Conservation (phyloP, 2,888 invertebrate species). For the Lamproptera curius region DNA sequence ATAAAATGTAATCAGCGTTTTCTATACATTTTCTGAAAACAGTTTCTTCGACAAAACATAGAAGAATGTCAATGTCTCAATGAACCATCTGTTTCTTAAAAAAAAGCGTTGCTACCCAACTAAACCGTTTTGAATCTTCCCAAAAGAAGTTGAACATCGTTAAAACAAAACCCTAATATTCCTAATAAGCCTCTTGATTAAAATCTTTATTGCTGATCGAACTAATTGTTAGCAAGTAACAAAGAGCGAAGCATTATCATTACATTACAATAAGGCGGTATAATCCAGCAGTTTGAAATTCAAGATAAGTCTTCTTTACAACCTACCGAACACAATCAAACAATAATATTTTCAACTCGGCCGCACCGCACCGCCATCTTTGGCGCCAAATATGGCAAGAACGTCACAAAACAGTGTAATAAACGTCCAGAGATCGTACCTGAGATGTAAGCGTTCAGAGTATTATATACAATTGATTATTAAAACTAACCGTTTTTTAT, state of each 20-base stretch:
- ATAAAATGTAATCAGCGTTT: no score
- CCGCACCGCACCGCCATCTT: constrained; percentile 22
- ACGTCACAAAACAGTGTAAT: constrained; percentile 20
- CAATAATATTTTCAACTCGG: constrained; percentile 27
- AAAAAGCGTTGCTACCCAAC: no score
- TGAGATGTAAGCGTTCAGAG: not conserved
- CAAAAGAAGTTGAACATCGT: no score
- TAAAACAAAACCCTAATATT: constrained; percentile 12
- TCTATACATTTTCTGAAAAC: no score
- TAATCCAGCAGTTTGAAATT: constrained; percentile 17
- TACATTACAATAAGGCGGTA: constrained; percentile 18
- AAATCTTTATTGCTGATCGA: constrained; percentile 1
- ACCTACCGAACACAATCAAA: constrained; percentile 29
- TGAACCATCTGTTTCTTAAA: no score
- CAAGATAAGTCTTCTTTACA: constrained; percentile 32
- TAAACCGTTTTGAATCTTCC: no score
- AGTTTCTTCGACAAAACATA: no score
- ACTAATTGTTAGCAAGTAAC: constrained; percentile 13
- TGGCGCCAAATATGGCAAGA: constrained; percentile 15
- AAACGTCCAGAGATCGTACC: constrained; percentile 15
- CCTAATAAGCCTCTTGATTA: not conserved
- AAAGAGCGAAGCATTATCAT: constrained; percentile 14
- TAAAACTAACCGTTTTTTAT: no score
- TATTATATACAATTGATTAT: constrained; percentile 1
- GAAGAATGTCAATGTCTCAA: no score